Percentiles rank a stretch among this genome's conserved stretches.
Conservation (phyloP, 2,888 invertebrate species). For the Odontomyia ornata region DNA sequence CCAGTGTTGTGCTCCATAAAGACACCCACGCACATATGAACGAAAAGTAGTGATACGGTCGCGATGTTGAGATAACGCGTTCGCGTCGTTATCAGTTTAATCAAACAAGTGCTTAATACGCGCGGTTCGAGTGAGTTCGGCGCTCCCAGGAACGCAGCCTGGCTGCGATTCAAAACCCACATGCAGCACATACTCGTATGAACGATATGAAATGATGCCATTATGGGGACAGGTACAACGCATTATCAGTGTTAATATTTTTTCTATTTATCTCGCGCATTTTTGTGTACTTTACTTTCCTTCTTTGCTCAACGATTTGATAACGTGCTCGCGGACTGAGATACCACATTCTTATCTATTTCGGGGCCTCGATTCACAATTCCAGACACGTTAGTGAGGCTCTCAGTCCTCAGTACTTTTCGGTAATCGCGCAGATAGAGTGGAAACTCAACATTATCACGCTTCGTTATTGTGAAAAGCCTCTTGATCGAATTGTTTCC, state of each 20-base stretch:
- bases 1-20: neutral
- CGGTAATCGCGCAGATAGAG: constrained; percentile 36
- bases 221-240: constrained; percentile 49
- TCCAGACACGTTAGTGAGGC: constrained; percentile 9
- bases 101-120: constrained; percentile 48
- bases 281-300: constrained; percentile 46
- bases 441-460: constrained; percentile 12
- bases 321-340: constrained; percentile 33
- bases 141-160: constrained; percentile 9
- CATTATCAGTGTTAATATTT: constrained; percentile 48
- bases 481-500: neutral
- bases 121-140: constrained; percentile 13
- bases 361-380: constrained; percentile 19
- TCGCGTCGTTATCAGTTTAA: constrained; percentile 47
- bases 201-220: constrained; percentile 18
- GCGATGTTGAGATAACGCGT: constrained; percentile 41
- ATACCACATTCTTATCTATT: constrained; percentile 41
- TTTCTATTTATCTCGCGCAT: constrained; percentile 44
- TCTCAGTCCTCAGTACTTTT: constrained; percentile 32
- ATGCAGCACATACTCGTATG: neutral
- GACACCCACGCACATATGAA: constrained; percentile 24
- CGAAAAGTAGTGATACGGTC: neutral
- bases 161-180: neutral
- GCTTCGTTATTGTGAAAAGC: neutral
- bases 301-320: constrained; percentile 36